These are phyloP conservation scores for Daboia siamensis DNA, from an alignment of 2,113 vertebrate genomes.

Conservation along the genomic window DNA sequence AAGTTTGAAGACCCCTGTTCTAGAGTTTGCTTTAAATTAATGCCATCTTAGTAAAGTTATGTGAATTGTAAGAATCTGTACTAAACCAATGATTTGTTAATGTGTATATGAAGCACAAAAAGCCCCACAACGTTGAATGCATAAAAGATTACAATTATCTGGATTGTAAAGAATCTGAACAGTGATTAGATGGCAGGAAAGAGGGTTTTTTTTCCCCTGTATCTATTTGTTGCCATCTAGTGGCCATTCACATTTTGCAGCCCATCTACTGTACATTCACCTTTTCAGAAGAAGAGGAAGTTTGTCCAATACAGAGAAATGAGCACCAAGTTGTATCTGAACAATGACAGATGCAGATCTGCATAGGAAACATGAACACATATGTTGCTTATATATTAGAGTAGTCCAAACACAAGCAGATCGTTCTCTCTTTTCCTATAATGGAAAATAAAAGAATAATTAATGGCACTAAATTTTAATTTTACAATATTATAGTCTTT, in stretches of 20 bases:
- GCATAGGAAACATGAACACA: background rate
- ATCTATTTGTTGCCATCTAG: background rate
- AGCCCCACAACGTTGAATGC: background rate
- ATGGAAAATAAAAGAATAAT: background rate
- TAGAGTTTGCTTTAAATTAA: background rate
- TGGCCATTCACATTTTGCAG: background rate
- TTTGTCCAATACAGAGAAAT: background rate
- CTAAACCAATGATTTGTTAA: background rate
- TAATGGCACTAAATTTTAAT: background rate
- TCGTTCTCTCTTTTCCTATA: background rate
- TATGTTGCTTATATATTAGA: background rate
- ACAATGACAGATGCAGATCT: background rate
- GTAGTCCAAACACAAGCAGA: background rate
- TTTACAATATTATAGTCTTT: background rate
- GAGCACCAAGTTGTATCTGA: background rate
- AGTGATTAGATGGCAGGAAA: background rate
- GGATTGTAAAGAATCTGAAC: background rate
- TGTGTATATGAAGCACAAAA: background rate
- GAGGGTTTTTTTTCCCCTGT: background rate
- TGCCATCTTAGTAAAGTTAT: background rate
- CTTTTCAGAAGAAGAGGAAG: background rate
- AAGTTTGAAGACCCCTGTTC: background rate
- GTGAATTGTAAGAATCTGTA: background rate
- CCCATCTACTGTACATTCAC: background rate
- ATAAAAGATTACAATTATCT: background rate